Conservation (phyloP, 2,888 invertebrate genomes). For the Ochropleura plecta region DNA sequence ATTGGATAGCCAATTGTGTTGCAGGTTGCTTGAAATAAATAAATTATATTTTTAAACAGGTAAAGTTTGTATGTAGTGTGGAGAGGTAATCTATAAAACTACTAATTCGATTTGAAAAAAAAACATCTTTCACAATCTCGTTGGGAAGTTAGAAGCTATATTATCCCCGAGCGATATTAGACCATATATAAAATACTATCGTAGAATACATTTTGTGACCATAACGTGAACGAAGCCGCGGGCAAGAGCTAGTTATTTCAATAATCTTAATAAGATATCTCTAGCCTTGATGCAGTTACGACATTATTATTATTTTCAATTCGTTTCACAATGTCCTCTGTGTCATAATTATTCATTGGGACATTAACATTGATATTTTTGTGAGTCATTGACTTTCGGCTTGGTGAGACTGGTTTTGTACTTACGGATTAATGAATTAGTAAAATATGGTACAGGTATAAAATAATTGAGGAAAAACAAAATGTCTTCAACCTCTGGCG, state of each 20-base stretch:
- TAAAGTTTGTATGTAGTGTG: background rate
- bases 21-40: too few relatives aligned
- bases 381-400: constrained; percentile 3
- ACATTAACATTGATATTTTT: constrained; percentile 28
- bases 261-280: constrained; percentile 1
- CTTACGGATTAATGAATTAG: background rate
- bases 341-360: constrained; percentile 4
- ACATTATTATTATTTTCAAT: constrained; percentile 19
- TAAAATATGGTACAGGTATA: background rate
- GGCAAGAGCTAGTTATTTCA: background rate
- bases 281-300: constrained; percentile 12
- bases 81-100: background rate
- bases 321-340: constrained; percentile 14
- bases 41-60: background rate
- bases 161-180: background rate
- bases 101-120: background rate
- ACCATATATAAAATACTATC: background rate
- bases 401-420: background rate
- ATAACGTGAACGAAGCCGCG: background rate
- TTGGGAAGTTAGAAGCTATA: background rate
- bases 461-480: background rate
- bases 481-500: background rate
- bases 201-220: background rate
- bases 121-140: background rate
- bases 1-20: too few relatives aligned